Percentiles rank a stretch among this genome's conserved stretches.
Evolutionary conservation across 53 echinoderm and acorn worm genomes (phyloP).

Genomic region (Patiria pectinifera): DNA sequence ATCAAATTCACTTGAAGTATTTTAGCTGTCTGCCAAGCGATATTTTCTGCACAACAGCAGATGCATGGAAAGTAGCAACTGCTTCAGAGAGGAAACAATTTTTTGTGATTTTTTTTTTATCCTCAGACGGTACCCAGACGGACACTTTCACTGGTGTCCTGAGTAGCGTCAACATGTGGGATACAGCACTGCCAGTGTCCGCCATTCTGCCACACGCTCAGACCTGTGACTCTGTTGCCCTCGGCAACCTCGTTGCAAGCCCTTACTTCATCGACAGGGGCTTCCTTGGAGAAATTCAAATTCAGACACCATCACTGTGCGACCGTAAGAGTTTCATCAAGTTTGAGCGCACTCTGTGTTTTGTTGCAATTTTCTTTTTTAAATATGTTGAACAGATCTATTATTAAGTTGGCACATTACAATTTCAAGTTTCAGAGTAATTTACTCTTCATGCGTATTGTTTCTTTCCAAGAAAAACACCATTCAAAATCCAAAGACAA

Average conservation of each 20-base stretch:
- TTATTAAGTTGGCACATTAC: neutral
- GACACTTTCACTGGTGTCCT: neutral
- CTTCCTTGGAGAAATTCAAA: neutral
- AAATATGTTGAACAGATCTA: neutral
- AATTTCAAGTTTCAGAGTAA: too few species aligned
- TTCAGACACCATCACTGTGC: conserved; percentile 15
- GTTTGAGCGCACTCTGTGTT: neutral
- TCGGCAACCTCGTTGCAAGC: conserved; percentile 32
- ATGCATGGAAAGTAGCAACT: too few species aligned
- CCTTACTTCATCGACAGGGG: conserved; percentile 28
- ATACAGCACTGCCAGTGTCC: neutral
- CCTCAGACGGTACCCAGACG: neutral
- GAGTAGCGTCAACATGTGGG: conserved; percentile 48
- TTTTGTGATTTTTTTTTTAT: neutral
- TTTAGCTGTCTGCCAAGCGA: too few species aligned
- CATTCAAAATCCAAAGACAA: too few species aligned
- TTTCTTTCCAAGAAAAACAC: too few species aligned
- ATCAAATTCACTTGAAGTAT: too few species aligned
- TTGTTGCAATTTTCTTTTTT: neutral
- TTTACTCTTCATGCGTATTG: too few species aligned
- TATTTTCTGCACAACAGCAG: too few species aligned
- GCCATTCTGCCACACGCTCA: conserved; percentile 17
- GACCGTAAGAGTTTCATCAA: neutral
- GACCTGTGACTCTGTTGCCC: neutral
- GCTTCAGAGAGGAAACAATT: too few species aligned